These are phyloP conservation scores for Trichonephila clavipes DNA, from an alignment of 1,140 invertebrate species.

Conservation along the genomic window DNA sequence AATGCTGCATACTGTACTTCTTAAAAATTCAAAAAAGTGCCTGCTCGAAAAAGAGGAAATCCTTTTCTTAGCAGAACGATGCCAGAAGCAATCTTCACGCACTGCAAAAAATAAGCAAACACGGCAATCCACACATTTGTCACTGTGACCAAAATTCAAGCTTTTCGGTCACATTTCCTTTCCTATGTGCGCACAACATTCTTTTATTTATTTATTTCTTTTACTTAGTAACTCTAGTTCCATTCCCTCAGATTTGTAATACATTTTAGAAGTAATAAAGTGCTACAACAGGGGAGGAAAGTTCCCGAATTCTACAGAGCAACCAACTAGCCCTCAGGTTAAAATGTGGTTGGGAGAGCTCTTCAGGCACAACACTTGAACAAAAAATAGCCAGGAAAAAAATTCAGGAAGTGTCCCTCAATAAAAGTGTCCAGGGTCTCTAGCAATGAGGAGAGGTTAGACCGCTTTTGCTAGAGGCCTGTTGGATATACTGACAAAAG, in stretches of 20 bases:
- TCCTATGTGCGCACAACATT: background rate
- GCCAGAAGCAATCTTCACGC: background rate
- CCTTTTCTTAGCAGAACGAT: background rate
- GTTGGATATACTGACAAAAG: slow-evolving; percentile 26
- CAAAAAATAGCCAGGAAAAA: slow-evolving; percentile 17
- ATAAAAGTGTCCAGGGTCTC: slow-evolving; percentile 58
- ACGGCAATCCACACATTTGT: background rate
- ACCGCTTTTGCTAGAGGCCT: slow-evolving; percentile 39
- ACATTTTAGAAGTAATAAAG: slow-evolving; percentile 71
- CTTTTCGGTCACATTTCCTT: background rate
- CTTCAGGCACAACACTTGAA: background rate
- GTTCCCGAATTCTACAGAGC: slow-evolving; percentile 11
- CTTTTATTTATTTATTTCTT: background rate
- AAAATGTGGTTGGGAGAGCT: slow-evolving; percentile 7
- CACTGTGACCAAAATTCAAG: background rate
- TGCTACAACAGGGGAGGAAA: slow-evolving; percentile 15
- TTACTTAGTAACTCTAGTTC: background rate
- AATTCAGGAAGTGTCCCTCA: slow-evolving; percentile 46
- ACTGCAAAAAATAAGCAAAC: background rate
- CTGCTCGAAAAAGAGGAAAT: background rate
- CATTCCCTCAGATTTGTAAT: slow-evolving; percentile 39
- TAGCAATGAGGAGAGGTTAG: slow-evolving; percentile 36
- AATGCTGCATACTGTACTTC: background rate
- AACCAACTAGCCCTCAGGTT: slow-evolving; percentile 57
- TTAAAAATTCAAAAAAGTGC: background rate